Percentiles rank a stretch among this genome's conserved stretches.
These are phyloP conservation scores for Clarias gariepinus DNA, from an alignment of 2,113 vertebrate species.

Conservation along the genomic window DNA sequence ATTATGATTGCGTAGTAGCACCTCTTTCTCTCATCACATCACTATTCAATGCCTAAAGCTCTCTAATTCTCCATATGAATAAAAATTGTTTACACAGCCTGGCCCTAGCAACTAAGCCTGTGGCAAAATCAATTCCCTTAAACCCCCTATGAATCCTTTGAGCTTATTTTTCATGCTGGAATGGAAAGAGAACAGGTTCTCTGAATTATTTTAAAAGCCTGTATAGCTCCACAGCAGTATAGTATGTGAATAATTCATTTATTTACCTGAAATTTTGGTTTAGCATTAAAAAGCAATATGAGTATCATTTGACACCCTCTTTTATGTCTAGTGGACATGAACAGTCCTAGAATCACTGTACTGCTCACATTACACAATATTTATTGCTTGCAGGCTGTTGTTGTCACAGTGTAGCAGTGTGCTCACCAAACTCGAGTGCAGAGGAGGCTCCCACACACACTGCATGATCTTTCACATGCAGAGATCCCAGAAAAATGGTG, in stretches of 20 bases:
- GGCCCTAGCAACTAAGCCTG: conserved; percentile 47
- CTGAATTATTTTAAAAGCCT: background rate
- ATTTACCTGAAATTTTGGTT: background rate
- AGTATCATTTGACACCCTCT: background rate
- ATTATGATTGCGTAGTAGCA: background rate
- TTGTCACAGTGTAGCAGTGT: background rate
- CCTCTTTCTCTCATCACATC: conserved; percentile 25
- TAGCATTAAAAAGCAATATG: background rate
- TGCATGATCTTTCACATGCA: background rate
- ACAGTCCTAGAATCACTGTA: background rate
- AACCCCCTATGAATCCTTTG: conserved; percentile 42
- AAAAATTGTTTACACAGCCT: conserved; percentile 20
- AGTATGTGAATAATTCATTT: background rate
- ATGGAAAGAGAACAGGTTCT: conserved; percentile 13
- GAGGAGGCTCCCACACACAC: background rate
- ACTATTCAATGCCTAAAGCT: conserved; percentile 56
- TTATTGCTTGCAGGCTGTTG: background rate
- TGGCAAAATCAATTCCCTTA: conserved; percentile 53
- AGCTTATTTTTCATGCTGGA: background rate
- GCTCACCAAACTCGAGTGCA: background rate
- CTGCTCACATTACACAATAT: conserved; percentile 6
- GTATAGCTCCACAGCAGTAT: background rate
- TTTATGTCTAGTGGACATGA: background rate
- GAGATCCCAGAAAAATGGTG: background rate
- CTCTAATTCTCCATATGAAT: conserved; percentile 47